phyloP scores from a whole-genome alignment of 2,888 invertebrate species.

The Lasioglossum figueresi region DNA sequence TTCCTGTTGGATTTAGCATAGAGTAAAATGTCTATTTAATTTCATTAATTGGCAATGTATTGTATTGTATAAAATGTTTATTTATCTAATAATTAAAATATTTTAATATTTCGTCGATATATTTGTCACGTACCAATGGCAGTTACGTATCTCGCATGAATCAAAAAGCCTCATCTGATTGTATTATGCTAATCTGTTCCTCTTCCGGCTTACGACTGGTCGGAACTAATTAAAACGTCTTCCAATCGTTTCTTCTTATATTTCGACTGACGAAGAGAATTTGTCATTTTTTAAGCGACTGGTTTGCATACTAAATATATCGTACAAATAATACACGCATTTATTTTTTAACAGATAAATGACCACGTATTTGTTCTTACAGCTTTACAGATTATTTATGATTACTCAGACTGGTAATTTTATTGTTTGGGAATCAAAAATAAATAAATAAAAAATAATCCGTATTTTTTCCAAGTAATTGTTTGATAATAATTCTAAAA shows the following conservation, averaged over 20 bases:
- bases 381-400: background rate
- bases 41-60: no score
- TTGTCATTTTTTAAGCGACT: background rate
- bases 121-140: background rate
- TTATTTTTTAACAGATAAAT: no score
- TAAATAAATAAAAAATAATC: no score
- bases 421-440: no score
- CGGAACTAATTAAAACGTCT: constrained; percentile 24
- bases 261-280: background rate
- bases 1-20: no score
- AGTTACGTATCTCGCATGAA: constrained; percentile 35
- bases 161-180: constrained; percentile 59
- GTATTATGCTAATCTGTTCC: constrained; percentile 57
- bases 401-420: no score
- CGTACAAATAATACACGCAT: no score
- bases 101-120: background rate
- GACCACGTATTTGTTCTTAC: background rate
- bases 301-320: background rate
- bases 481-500: no score
- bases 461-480: no score
- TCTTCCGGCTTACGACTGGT: constrained; percentile 39
- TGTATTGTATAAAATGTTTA: no score
- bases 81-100: no score
- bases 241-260: background rate
- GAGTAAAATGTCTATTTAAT: no score